These are phyloP conservation scores for Doris montereyensis DNA, from an alignment of 2,888 invertebrate species.

Conservation along the genomic window DNA sequence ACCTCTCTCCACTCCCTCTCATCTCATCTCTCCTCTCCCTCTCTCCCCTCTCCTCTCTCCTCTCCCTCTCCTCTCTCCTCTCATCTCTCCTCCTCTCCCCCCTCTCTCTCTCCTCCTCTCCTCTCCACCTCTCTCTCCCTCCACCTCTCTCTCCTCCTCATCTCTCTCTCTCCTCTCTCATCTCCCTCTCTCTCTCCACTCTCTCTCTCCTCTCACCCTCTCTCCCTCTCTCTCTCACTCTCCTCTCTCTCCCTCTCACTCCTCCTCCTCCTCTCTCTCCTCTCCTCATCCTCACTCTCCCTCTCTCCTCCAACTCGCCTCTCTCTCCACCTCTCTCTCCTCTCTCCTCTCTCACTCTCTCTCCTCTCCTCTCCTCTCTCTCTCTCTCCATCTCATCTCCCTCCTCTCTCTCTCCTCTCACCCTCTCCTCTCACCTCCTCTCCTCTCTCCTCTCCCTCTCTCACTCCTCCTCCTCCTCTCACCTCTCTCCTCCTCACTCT, in stretches of 20 bases:
- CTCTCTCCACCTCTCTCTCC: no score
- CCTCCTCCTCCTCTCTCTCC: not conserved
- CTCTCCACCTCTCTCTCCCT: not conserved
- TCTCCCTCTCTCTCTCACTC: not conserved
- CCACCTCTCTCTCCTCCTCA: not conserved
- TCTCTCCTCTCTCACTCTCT: not conserved
- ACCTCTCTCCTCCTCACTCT: not conserved
- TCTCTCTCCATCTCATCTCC: not conserved
- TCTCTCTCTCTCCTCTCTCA: not conserved
- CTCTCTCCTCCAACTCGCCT: not conserved
- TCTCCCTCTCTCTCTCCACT: not conserved
- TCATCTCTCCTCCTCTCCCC: not conserved
- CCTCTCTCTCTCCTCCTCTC: not conserved
- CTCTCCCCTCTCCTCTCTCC: slow-evolving; percentile 3
- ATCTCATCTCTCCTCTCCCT: not conserved
- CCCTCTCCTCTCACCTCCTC: not conserved
- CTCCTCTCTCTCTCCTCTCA: not conserved
- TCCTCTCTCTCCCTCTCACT: not conserved
- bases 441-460: not conserved
- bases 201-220: not conserved
- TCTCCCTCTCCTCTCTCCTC: not conserved
- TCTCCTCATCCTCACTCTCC: not conserved
- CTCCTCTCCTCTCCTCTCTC: not conserved
- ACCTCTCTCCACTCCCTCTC: not conserved
- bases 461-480: not conserved